These are phyloP conservation scores for Pangasius sanitwongsei DNA, from an alignment of 2,797 vertebrate genomes.

Conservation along the genomic window DNA sequence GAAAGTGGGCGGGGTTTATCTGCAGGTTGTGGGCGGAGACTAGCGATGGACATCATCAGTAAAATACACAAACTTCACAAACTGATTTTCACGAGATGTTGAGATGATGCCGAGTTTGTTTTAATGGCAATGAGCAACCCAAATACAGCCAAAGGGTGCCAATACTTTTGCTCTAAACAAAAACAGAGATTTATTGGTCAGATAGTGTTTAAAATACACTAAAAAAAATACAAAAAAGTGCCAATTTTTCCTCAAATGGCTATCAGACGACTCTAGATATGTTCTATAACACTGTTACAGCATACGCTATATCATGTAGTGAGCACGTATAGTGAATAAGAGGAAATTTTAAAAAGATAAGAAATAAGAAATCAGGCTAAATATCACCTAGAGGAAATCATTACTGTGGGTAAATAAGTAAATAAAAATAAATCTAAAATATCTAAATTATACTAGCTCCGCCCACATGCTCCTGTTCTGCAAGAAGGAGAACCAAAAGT, in stretches of 20 bases:
- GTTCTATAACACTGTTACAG: background rate
- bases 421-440: background rate
- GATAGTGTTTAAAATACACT: background rate
- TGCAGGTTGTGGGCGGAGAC: background rate
- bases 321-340: background rate
- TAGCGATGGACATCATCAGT: background rate
- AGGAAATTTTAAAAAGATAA: background rate
- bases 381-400: background rate
- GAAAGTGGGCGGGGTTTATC: background rate
- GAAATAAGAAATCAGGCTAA: background rate
- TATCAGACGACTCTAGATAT: background rate
- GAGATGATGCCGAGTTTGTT: background rate
- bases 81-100: background rate
- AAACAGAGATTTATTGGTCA: background rate
- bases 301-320: background rate
- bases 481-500: background rate
- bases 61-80: background rate
- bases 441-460: background rate
- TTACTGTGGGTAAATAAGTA: background rate
- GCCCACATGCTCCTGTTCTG: background rate
- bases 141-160: background rate
- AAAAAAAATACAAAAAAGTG: too few species aligned
- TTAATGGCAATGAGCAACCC: background rate
- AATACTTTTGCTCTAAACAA: background rate
- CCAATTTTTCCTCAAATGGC: background rate